phyloP scores from a whole-genome alignment of 2,797 vertebrate genomes.

The Triplophysa bombifrons region DNA sequence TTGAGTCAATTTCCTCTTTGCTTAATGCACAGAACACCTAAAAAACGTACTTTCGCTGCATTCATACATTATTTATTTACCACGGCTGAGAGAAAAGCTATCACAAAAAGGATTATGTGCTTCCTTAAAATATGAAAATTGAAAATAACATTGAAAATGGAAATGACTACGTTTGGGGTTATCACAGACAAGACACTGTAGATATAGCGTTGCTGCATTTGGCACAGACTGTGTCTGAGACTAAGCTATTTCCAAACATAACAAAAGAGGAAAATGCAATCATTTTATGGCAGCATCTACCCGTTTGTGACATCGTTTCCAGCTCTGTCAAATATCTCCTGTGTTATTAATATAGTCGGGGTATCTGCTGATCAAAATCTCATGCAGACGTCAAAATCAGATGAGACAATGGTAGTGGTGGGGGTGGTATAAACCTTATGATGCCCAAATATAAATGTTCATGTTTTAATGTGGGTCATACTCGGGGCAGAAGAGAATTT shows the following conservation, averaged over 20 bases:
- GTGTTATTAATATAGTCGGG: constrained; percentile 71
- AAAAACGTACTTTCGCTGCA: constrained; percentile 29
- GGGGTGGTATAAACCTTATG: constrained; percentile 25
- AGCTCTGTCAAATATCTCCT: constrained; percentile 65
- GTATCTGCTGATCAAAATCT: constrained; percentile 59
- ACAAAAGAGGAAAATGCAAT: constrained; percentile 31
- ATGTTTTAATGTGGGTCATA: constrained; percentile 51
- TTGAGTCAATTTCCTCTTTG: constrained; percentile 16
- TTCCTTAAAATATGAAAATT: constrained; percentile 14
- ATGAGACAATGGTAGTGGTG: constrained; percentile 32
- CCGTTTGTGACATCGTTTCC: constrained; percentile 55
- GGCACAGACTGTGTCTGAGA: constrained; percentile 28
- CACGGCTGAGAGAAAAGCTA: constrained; percentile 9
- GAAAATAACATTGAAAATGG: constrained; percentile 39
- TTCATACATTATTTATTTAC: neutral
- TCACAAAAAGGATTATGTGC: constrained; percentile 30
- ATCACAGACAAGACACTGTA: constrained; percentile 30
- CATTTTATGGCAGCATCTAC: constrained; percentile 60
- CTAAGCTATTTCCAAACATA: constrained; percentile 26
- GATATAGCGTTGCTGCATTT: constrained; percentile 15
- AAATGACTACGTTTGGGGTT: constrained; percentile 34
- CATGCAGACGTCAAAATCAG: constrained; percentile 47
- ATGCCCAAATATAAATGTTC: constrained; percentile 35
- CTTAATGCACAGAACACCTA: constrained; percentile 35
- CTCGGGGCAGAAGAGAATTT: constrained; percentile 47